phyloP scores from a whole-genome alignment of 2,113 vertebrate genomes.

The Gadus chalcogrammus region DNA sequence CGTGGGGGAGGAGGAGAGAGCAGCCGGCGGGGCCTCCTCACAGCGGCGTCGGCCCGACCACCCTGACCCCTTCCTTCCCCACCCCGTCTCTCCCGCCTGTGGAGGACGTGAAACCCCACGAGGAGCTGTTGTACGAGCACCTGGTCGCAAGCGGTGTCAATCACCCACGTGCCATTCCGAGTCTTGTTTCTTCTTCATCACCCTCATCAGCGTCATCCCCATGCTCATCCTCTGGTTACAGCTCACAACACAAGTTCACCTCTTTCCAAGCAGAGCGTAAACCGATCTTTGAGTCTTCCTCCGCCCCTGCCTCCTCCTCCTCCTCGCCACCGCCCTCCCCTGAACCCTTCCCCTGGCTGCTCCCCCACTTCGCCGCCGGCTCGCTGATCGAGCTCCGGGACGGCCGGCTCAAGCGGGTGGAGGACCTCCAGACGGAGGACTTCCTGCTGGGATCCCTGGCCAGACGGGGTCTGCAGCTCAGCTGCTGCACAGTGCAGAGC shows the following conservation, averaged over 20 bases:
- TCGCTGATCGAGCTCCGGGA: slow-evolving; percentile 73
- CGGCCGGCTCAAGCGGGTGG: slow-evolving; percentile 68
- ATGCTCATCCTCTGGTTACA: neutral
- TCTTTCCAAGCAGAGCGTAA: slow-evolving; percentile 1
- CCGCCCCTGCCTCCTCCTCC: neutral
- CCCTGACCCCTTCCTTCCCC: neutral
- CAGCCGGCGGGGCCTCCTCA: slow-evolving; percentile 21
- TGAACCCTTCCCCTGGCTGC: slow-evolving; percentile 49
- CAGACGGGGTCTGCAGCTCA: slow-evolving; percentile 70
- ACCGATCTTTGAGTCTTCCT: neutral
- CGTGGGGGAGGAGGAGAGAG: slow-evolving; percentile 37
- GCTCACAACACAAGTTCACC: slow-evolving; percentile 11
- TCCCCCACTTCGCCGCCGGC: slow-evolving; percentile 70
- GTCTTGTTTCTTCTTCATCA: slow-evolving; percentile 10
- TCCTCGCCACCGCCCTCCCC: slow-evolving; percentile 25
- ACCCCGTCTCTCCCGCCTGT: neutral
- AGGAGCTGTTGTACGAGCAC: slow-evolving; percentile 4
- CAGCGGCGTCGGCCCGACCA: neutral
- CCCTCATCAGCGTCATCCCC: neutral
- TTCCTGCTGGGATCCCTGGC: slow-evolving; percentile 67
- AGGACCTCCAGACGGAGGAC: slow-evolving; percentile 73
- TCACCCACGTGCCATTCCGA: neutral
- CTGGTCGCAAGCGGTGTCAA: slow-evolving; percentile 19
- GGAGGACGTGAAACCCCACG: slow-evolving; percentile 8
- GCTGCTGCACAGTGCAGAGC: slow-evolving; percentile 69